A percentile compares a stretch with the other conserved stretches of the same genome.
Conservation (phyloP, 2,797 vertebrate species). For the Adelosebastes latens region DNA sequence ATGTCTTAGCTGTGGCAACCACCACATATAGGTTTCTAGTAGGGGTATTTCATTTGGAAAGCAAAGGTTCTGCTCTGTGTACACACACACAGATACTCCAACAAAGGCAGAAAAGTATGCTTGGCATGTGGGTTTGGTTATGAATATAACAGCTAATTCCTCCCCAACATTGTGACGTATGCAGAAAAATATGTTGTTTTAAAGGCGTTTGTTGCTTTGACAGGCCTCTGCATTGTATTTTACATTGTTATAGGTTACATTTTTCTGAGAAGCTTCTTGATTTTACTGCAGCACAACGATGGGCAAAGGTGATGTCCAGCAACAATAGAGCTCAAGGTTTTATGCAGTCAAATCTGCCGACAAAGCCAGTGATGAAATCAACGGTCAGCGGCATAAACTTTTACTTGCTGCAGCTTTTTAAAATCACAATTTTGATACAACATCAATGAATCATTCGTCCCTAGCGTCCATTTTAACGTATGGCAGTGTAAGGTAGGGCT, state of each 20-base stretch:
- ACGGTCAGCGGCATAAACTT: neutral
- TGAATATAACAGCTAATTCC: neutral
- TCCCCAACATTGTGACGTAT: neutral
- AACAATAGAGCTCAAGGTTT: neutral
- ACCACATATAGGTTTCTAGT: neutral
- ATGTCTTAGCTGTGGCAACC: slow-evolving; percentile 12
- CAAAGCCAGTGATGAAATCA: neutral
- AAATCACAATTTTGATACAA: no score
- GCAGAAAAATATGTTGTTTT: neutral
- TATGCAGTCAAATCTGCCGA: neutral
- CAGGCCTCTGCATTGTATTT: neutral
- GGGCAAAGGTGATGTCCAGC: neutral
- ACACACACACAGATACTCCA: neutral
- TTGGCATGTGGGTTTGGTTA: neutral
- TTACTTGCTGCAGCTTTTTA: neutral
- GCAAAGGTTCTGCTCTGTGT: neutral
- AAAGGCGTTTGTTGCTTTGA: neutral
- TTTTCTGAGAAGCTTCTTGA: neutral
- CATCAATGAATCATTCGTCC: neutral
- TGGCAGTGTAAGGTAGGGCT: neutral
- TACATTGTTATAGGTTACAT: neutral
- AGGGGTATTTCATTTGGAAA: slow-evolving; percentile 14
- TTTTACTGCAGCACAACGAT: neutral
- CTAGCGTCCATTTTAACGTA: neutral
- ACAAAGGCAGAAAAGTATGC: neutral